Conservation (phyloP, 2,888 invertebrate genomes). For the Meloe dianella region DNA sequence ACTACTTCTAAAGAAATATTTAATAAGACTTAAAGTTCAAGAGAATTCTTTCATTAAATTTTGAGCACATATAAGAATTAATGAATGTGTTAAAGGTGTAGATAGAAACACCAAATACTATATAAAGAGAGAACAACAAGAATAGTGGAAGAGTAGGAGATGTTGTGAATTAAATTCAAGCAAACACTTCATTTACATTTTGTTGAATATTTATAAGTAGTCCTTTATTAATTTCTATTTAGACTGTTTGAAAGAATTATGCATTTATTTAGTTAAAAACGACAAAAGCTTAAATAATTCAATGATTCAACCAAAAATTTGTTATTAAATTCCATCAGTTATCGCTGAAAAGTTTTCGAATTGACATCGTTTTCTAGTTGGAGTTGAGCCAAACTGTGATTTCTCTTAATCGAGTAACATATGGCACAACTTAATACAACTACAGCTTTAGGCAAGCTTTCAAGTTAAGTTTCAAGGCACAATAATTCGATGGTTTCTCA, state of each 20-base stretch:
- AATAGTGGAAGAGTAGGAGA: conserved; percentile 36
- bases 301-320: not conserved
- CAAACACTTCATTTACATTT: conserved; percentile 40
- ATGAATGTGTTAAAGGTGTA: not conserved
- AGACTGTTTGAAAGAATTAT: conserved; percentile 37
- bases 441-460: conserved; percentile 1
- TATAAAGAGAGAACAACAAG: not conserved
- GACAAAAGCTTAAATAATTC: no score
- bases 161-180: conserved; percentile 42
- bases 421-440: not conserved
- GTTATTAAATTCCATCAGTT: not conserved
- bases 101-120: not conserved
- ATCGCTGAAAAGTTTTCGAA: not conserved
- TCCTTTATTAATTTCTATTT: conserved; percentile 42
- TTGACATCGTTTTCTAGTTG: not conserved
- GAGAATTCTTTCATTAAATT: not conserved
- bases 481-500: not conserved
- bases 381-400: not conserved
- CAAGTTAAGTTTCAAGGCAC: not conserved
- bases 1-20: conserved; percentile 12
- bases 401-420: conserved; percentile 4
- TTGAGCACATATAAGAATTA: not conserved
- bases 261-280: conserved; percentile 16
- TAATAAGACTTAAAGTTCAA: no score
- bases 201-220: conserved; percentile 40